Base-by-base conservation (phyloP, 1,140 invertebrate genomes). In the Halesus radiatus region DNA sequence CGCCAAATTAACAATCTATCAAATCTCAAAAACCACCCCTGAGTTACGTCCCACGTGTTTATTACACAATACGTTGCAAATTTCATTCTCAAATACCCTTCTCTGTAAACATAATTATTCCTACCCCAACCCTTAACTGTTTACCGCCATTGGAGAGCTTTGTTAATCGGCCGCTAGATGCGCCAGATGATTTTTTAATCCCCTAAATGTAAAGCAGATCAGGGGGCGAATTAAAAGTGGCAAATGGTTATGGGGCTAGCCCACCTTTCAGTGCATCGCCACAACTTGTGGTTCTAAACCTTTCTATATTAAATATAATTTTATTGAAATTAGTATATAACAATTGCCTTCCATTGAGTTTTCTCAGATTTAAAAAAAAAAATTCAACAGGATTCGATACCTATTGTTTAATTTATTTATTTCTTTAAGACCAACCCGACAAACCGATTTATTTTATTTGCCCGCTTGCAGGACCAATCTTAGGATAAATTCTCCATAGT, bases 111-210 rank as follows among this genome's bases (percentile, higher is more conserved):
- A 45, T 45, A 45, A 45, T 45, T 45, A 26, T 32, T 22, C 62
- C 22, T n/a, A n/a, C 13, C 23, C 22, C 62, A 66, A 66, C 62
- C 62, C 62, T 29, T 60, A 60, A 20, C 56, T 45, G 13, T 45
- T 45, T 45, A 45, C 37, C 37, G 3, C 56, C 56, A 60, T 22
- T 18, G 56, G 23, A 23, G 62, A 66, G 62, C 62, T 66, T 66
- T 32, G 29, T 29, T 37, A 66, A 66, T 66, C 62, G 29, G 62
- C 29, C 26, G 62, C 22, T 32, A 66, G 62, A 66, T 66, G 62
- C 29, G 62, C 62, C 62, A 66, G 62, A 66, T 66, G 62, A 66
- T 66, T 29, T 29, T 66, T 66, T 66, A 66, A 66, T 66, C 62
- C 29, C 29, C n/a, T 66, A 66, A 66, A 66, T 66, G 62, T 32